phyloP scores from a whole-genome alignment of 2,113 vertebrate species.

The Tilapia sparmanii region DNA sequence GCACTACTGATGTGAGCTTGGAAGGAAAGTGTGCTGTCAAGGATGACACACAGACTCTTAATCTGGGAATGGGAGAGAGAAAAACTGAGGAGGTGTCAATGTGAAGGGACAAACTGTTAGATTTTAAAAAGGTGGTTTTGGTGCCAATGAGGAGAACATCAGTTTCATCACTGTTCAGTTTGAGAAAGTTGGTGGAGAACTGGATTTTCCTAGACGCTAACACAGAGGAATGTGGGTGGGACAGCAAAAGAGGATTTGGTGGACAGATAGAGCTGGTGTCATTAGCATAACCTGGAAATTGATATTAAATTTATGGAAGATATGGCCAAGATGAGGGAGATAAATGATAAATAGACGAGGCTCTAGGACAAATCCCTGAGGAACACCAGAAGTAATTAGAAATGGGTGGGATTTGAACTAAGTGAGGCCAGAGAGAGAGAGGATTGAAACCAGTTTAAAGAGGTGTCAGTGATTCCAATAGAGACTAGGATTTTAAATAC shows the following conservation, averaged over 20 bases:
- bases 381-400: not conserved
- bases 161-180: not conserved
- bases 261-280: not conserved
- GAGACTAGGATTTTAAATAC: rapidly evolving
- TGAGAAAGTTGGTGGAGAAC: not conserved
- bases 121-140: rapidly evolving
- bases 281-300: not conserved
- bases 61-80: not conserved
- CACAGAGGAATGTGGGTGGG: not conserved
- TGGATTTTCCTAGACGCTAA: not conserved
- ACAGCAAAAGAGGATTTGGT: rapidly evolving
- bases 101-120: not conserved
- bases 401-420: rapidly evolving
- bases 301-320: not conserved
- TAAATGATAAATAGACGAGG: not conserved
- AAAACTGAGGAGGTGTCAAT: not conserved
- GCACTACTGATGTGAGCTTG: not conserved
- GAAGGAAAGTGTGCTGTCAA: not conserved
- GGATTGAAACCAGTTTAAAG: rapidly evolving
- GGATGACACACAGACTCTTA: not conserved
- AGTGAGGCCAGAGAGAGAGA: not conserved
- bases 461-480: not conserved
- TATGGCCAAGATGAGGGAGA: not conserved
- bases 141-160: not conserved
- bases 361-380: not conserved